Base-by-base conservation (phyloP, 2,888 invertebrate genomes). In the Carpatolechia fugitivella region DNA sequence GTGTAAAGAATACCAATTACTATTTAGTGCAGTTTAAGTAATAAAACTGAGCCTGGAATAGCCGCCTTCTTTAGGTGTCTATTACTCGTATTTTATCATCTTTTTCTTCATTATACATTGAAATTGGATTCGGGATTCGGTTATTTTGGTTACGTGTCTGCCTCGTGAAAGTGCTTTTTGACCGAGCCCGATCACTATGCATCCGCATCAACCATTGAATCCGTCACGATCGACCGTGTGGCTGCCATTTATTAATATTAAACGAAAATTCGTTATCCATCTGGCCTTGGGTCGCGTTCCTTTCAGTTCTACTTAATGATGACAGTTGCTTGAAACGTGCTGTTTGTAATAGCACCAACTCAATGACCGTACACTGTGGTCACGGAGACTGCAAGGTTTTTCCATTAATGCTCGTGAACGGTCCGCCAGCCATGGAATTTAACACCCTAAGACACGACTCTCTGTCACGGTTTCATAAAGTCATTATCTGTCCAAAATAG, bases 261-360 rank as follows among this genome's bases (percentile, higher is more conserved):
- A 86, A 86, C 82, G 83, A 88, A 90, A 89, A 88, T 89, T 86
- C 86, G 87, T 87, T 87, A 88, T 88, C 80, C 85, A 83, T 78
- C 73, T 82, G 81, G 86, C 90, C 89, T 89, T 86, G 87, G 80
- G 71, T 74, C 65, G 63, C 70, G 85, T 80, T 84, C 87, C 88
- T 89, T 89, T 89, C 88, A 82, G 86, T 87, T 87, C 77, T 80
- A 79, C 76, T 82, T 85, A 88, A 84, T 85, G 86, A 87, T 90
- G 86, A 85, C 85, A 86, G 85, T 85, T 79, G 81, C 72, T 81
- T 74, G 79, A 79, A 82, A 80, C 83, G 82, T 83, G 83, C 80
- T 77, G 78, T 69, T 80, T 66, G 76, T 81, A 84, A 82, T 81
- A 74, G 72, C 72, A 78, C 63, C 72, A 71, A 76, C 72, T 77